Evolutionary conservation across 30 jellyfish, hydroid and myxozoan genomes (phyloP).

Genomic region (Morbakka virulenta): DNA sequence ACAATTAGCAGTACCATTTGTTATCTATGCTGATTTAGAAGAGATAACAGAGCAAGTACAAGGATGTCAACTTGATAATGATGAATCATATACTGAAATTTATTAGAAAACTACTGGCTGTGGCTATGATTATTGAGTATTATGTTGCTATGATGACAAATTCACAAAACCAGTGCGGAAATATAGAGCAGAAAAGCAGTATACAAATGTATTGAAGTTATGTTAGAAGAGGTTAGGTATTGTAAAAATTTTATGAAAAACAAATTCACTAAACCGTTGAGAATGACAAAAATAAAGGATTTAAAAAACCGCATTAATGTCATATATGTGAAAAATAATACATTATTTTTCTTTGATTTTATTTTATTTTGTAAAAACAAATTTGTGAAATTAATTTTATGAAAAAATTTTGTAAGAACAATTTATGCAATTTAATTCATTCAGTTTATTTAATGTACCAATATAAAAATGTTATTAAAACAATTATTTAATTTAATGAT

Average conservation of each 20-base stretch:
- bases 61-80: conserved; percentile 4
- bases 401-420: no score
- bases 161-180: background rate
- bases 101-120: conserved; percentile 14
- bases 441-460: no score
- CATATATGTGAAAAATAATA: conserved; percentile 26
- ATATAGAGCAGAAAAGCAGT: conserved; percentile 53
- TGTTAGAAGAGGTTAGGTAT: conserved; percentile 25
- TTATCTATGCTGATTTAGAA: conserved; percentile 51
- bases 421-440: no score
- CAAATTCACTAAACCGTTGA: conserved; percentile 8
- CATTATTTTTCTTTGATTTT: no score
- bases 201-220: conserved; percentile 14
- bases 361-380: no score
- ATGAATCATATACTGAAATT: conserved; percentile 1
- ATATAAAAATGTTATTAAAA: no score
- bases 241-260: conserved; percentile 2
- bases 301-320: conserved; percentile 1
- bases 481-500: no score
- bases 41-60: conserved; percentile 35
- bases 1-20: conserved; percentile 40
- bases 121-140: conserved; percentile 35
- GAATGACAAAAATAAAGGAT: conserved; percentile 5
- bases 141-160: conserved; percentile 11
- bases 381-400: no score